Conservation (phyloP, 2,113 vertebrate genomes). For the Kryptolebias marmoratus region DNA sequence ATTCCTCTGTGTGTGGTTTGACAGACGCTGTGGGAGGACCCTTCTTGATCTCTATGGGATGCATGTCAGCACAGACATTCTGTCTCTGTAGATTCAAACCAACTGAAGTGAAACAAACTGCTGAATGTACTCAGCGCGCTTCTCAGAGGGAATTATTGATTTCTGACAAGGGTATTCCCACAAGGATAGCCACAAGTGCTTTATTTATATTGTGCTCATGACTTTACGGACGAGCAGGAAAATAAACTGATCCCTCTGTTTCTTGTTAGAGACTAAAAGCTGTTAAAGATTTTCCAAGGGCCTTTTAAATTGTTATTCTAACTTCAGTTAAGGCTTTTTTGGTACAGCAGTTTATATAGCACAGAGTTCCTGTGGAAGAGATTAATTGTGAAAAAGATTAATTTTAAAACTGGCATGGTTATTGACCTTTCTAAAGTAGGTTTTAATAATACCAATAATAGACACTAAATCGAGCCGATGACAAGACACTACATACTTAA, state of each 20-base stretch:
- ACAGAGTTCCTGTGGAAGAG: not conserved
- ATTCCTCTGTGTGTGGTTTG: constrained; percentile 5
- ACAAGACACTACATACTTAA: too few relatives aligned
- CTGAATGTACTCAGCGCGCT: constrained; percentile 12
- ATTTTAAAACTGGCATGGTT: too few relatives aligned
- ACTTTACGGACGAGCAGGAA: constrained; percentile 25
- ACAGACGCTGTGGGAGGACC: constrained; percentile 26
- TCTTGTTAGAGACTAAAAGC: constrained; percentile 21
- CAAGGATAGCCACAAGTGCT: constrained; percentile 30
- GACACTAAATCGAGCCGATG: too few relatives aligned
- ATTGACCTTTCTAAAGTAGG: too few relatives aligned
- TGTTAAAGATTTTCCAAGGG: constrained; percentile 12
- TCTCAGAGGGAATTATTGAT: constrained; percentile 54
- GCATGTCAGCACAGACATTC: constrained; percentile 20
- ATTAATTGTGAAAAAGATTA: too few relatives aligned
- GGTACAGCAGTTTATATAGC: not conserved
- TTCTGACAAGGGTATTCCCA: constrained; percentile 45
- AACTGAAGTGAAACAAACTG: constrained; percentile 47
- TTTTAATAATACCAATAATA: too few relatives aligned
- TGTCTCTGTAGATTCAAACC: constrained; percentile 19
- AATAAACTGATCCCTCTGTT: constrained; percentile 32
- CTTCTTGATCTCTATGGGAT: constrained; percentile 32
- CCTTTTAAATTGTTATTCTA: not conserved
- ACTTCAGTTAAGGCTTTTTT: not conserved
- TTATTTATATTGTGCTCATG: constrained; percentile 39